A percentile compares a stretch with the other conserved stretches of the same genome.
Evolutionary conservation across 2,113 vertebrate genomes (phyloP).

Genomic region (Gracilinanus agilis): DNA sequence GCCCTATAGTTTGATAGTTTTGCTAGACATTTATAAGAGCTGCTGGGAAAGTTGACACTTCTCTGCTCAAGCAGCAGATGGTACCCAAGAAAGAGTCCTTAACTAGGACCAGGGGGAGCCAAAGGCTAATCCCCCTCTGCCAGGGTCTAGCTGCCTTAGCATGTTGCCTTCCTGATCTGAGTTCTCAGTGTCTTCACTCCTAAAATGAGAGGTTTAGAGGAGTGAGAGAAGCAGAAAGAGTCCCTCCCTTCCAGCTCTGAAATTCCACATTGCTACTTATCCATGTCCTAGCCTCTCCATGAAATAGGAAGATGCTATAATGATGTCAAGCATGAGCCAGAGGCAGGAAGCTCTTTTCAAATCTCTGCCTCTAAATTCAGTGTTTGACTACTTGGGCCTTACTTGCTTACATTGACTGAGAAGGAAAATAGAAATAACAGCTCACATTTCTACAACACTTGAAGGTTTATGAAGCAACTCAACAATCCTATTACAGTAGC

Average conservation of each 20-base stretch:
- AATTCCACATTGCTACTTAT: not conserved
- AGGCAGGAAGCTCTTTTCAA: not conserved
- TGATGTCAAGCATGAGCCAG: not conserved
- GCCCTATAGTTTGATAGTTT: no score
- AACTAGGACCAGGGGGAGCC: not conserved
- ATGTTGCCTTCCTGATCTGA: not conserved
- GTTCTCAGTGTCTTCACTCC: not conserved
- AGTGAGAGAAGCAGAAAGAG: not conserved
- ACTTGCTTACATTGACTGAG: not conserved
- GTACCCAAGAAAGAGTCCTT: not conserved
- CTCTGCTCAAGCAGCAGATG: not conserved
- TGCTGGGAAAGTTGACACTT: not conserved
- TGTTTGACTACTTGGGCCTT: not conserved
- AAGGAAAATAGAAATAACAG: not conserved
- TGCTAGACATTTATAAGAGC: no score
- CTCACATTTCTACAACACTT: not conserved
- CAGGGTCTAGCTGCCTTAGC: not conserved
- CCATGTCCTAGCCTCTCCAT: not conserved
- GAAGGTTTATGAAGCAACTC: not conserved
- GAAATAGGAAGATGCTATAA: not conserved
- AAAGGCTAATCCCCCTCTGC: not conserved
- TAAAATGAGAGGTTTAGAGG: not conserved
- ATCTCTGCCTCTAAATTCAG: not conserved
- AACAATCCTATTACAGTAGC: not conserved
- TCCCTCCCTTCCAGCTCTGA: not conserved